These are phyloP conservation scores for Forbesichthys papilliferus DNA, from an alignment of 2,113 vertebrate genomes.

Conservation along the genomic window DNA sequence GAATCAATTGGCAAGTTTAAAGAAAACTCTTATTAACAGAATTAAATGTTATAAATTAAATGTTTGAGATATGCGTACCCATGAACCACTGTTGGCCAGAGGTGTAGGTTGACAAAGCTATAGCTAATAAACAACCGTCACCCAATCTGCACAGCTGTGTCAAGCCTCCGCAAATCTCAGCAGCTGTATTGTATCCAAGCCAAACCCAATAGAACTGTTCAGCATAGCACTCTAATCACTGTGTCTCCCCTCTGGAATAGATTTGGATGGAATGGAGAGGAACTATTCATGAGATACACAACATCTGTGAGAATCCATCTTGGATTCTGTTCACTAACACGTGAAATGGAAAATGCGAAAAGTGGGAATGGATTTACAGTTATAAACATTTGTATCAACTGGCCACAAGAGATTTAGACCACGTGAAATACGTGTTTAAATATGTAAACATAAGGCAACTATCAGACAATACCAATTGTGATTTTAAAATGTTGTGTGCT, in stretches of 20 bases:
- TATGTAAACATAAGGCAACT: slow-evolving; percentile 7
- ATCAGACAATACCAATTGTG: not conserved
- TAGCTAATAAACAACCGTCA: slow-evolving; percentile 18
- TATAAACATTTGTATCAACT: not conserved
- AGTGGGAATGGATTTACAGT: not conserved
- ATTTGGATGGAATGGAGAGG: slow-evolving; percentile 27
- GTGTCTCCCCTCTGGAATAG: slow-evolving; percentile 23
- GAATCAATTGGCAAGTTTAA: too few relatives aligned
- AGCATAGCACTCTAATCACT: slow-evolving; percentile 7
- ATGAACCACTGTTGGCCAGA: not conserved
- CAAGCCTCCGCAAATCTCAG: slow-evolving; percentile 39
- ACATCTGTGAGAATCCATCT: slow-evolving; percentile 55
- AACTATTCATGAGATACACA: slow-evolving; percentile 5
- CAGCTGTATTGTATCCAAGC: slow-evolving; percentile 53
- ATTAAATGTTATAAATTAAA: too few relatives aligned
- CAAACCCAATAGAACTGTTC: slow-evolving; percentile 5
- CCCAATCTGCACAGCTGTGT: slow-evolving; percentile 55
- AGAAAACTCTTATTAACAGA: too few relatives aligned
- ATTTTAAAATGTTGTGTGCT: not conserved
- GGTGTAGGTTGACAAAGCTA: not conserved
- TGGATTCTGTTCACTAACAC: slow-evolving; percentile 28
- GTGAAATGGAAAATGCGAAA: not conserved
- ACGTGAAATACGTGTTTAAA: slow-evolving; percentile 15
- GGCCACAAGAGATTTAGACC: not conserved
- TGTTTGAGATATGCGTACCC: not conserved